Percentiles rank a stretch among this genome's conserved stretches.
These are phyloP conservation scores for Phyllotreta cruciferae DNA, from an alignment of 2,888 invertebrate genomes.

Conservation along the genomic window DNA sequence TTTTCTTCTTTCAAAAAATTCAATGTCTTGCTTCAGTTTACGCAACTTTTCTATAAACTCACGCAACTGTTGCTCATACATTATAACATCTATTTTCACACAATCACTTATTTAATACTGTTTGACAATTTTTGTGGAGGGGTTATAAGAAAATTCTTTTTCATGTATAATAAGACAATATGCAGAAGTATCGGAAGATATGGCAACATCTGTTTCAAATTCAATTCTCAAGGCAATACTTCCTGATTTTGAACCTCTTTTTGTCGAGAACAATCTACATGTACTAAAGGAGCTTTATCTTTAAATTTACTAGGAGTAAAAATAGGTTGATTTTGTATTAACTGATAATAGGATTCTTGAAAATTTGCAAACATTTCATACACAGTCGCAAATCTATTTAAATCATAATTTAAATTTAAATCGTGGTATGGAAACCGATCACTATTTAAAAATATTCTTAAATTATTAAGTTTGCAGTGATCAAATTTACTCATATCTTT, in stretches of 20 bases:
- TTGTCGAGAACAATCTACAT: slow-evolving; percentile 9
- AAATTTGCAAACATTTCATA: slow-evolving; percentile 35
- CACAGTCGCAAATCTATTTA: slow-evolving; percentile 21
- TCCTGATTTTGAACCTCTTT: not conserved
- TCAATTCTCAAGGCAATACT: slow-evolving; percentile 1
- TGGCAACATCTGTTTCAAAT: slow-evolving; percentile 3
- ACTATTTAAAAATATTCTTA: slow-evolving; percentile 30
- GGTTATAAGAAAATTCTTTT: slow-evolving; percentile 6
- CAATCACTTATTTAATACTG: not conserved
- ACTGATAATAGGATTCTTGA: slow-evolving; percentile 24
- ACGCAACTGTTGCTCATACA: too few relatives aligned
- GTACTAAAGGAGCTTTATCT: not conserved
- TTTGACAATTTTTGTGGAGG: slow-evolving; percentile 6
- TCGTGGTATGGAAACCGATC: slow-evolving; percentile 12
- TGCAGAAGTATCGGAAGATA: not conserved
- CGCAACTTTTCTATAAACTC: too few relatives aligned
- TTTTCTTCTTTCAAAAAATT: not conserved
- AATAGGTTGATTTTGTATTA: slow-evolving; percentile 10
- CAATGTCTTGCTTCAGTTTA: too few relatives aligned
- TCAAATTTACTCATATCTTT: slow-evolving; percentile 27
- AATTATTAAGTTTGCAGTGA: slow-evolving; percentile 24
- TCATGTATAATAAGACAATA: slow-evolving; percentile 17
- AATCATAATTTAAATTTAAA: slow-evolving; percentile 19
- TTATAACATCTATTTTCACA: too few relatives aligned
- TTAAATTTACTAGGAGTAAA: not conserved